Base-by-base conservation (phyloP, 2,113 vertebrate species). In the Orientallactaga bullata region DNA sequence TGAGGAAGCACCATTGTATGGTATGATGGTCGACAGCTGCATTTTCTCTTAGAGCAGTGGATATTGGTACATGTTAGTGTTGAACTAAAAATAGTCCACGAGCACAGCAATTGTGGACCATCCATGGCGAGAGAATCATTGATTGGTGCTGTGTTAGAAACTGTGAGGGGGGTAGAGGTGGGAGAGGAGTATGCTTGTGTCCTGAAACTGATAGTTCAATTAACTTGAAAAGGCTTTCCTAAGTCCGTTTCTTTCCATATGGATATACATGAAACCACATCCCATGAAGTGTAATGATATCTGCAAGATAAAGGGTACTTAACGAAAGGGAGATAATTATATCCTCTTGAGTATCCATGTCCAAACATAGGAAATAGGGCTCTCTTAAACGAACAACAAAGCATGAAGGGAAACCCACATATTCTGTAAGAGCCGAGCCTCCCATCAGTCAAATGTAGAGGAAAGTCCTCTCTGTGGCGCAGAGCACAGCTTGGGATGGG, bases 181-280 rank as follows among this genome's bases (percentile, higher is more conserved):
- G 39, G 55, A 71, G 84, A 42, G 4, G 37, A 79, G 23, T 0
- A 0, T 3, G 1, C 47, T 17, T 32, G 65, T 60, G 7, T 71
- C 37, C 65, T 81, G 90, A 92, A 92, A 83, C n/a, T 35, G 87
- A 94, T 63, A 84, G 47, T 83, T 47, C 88, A 61, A 71, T 96
- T 88, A 94, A 76, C 55, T 69, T 90, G 47, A 72, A 82, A 84
- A 92, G 83, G 39, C 63, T 92, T 92, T 66, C 55, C 42, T 5
- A n/a, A 73, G 74, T 63, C 85, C 55, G 32, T 76, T 83, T 85
- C 78, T 92, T 81, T 95, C 65, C 15, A 7, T 11, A 30, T 15
- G 68, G 47, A 55, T 35, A 69, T 32, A 35, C 58, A 60, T 92
- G 97, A 94, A 97, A 97, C 30, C 51, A 55, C 74, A 96, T 96